phyloP scores from a whole-genome alignment of 2,113 vertebrate species.

The Cyanoliseus patagonus region DNA sequence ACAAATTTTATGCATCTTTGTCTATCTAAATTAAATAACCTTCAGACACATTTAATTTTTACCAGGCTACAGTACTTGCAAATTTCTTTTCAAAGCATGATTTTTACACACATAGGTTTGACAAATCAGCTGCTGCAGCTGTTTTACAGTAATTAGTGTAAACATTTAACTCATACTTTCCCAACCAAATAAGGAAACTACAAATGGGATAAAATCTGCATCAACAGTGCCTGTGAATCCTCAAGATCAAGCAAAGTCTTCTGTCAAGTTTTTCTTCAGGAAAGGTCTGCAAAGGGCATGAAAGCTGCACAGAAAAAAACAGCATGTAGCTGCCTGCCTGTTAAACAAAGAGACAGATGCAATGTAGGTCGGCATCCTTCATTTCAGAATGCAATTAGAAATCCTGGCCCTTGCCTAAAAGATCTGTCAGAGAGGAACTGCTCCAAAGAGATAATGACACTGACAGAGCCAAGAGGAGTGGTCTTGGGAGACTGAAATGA shows the following conservation, averaged over 20 bases:
- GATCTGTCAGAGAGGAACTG: neutral
- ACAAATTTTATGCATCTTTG: neutral
- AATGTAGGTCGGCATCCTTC: neutral
- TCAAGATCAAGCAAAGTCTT: neutral
- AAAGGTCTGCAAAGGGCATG: neutral
- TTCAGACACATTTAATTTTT: slow-evolving; percentile 1
- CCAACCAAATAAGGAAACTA: neutral
- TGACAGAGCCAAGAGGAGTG: neutral
- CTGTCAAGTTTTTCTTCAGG: neutral
- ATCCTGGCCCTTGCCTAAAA: neutral
- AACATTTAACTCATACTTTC: neutral
- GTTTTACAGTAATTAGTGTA: neutral
- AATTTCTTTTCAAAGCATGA: neutral
- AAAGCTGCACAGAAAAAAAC: neutral
- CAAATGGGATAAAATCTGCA: neutral
- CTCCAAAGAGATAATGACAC: neutral
- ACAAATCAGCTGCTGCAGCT: neutral
- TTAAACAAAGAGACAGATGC: neutral
- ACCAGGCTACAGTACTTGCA: neutral
- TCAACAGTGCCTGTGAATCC: neutral
- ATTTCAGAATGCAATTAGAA: slow-evolving; percentile 23
- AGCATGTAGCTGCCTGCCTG: neutral
- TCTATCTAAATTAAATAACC: neutral
- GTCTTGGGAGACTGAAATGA: neutral
- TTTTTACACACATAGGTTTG: neutral